Evolutionary conservation across 2,888 invertebrate species (phyloP), one percentile per base, ranked within the genome.

Genomic region (Drosophila koepferae): DNA sequence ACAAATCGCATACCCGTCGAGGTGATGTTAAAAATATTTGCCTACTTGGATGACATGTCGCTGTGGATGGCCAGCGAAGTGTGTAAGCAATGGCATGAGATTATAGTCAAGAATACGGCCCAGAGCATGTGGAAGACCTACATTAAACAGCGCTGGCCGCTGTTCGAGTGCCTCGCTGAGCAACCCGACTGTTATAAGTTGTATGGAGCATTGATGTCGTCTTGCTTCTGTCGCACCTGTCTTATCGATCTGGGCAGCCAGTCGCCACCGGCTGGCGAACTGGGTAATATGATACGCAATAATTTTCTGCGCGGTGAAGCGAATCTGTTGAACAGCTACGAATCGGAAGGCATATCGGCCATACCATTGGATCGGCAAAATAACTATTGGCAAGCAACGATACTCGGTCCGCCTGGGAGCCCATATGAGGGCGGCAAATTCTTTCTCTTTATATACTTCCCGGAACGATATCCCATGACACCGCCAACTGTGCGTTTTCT

Each of bases 341-440:
- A 92, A 20, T 90, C 92, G 0, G 93, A 93, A 66, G 93, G 93
- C 38, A 93, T 93, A 54, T 93, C 93, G 72, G 93, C 93, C 14
- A 90, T 93, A 66, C 93, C 93, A 6, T 67, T 93, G 55, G 93
- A 93, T 72, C 91, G 92, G 16, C 92, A 93, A 51, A 92, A 92
- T 41, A 92, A 93, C 36, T 98, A 98, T 93, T 99, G 98, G 98
- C 98, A 98, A 93, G 98, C 98, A 2, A 96, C 97, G 63, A 97
- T 99, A 86, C 96, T 96, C 31, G 99, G 98, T 0, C 98, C 99
- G 10, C 96, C 96, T 38, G 98, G 97, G 40, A 98, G 98, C 91
- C 98, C 98, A 0, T 99, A 98, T 91, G 98, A 98, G 92, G 98
- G 98, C 18, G 98, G 98, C 9, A 94, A 97, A 67, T 99, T 99